phyloP scores from a whole-genome alignment of 2,113 vertebrate genomes.

The Pycnonotus jocosus region DNA sequence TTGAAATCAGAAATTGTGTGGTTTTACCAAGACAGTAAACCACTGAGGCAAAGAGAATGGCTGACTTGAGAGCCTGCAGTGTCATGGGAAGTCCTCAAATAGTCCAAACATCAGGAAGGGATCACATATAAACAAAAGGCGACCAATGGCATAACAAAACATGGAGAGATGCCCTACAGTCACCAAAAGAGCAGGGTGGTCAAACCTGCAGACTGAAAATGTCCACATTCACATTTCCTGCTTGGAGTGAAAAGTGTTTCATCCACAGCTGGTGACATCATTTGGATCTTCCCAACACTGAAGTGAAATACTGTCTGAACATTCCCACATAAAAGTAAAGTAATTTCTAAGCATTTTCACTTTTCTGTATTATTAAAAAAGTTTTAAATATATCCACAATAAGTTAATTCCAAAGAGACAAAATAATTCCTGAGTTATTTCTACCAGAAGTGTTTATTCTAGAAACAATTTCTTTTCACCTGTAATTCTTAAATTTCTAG shows the following conservation, averaged over 20 bases:
- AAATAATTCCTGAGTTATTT: not conserved
- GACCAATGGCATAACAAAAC: not conserved
- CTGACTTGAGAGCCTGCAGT: not conserved
- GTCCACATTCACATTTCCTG: not conserved
- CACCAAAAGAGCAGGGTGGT: not conserved
- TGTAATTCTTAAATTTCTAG: not conserved
- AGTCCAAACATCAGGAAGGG: not conserved
- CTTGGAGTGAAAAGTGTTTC: not conserved
- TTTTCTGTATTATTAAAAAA: not conserved
- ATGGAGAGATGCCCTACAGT: not conserved
- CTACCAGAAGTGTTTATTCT: not conserved
- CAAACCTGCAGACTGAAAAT: not conserved
- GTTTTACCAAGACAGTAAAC: not conserved
- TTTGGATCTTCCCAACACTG: not conserved
- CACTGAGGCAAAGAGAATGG: not conserved
- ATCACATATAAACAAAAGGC: not conserved
- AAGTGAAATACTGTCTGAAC: not conserved
- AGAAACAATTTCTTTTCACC: not conserved
- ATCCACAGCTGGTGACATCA: not conserved
- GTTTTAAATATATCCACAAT: not conserved
- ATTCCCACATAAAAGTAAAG: not conserved
- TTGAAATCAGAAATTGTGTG: not conserved
- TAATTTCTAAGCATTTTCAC: not conserved
- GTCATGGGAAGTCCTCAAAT: not conserved
- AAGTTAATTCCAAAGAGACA: not conserved